Evolutionary conservation across 2,797 vertebrate genomes (phyloP).

Genomic region (Lutjanus argentimaculatus): DNA sequence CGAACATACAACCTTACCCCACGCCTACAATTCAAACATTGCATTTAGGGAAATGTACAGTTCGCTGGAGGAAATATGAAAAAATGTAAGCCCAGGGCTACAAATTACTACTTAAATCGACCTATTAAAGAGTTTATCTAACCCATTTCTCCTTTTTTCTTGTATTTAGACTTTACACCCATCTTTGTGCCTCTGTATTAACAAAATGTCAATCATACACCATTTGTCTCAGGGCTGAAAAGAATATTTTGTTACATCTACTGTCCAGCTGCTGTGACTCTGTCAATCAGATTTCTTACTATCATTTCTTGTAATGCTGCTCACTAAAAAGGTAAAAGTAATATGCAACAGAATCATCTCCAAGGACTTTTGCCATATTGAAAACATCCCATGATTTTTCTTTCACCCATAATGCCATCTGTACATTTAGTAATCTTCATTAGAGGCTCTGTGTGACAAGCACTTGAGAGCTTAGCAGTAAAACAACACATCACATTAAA

Average conservation of each 20-base stretch:
- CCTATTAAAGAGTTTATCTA: background rate
- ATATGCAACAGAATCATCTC: slow-evolving; percentile 1
- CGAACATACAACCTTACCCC: slow-evolving; percentile 6
- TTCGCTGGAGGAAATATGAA: background rate
- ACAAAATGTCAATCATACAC: slow-evolving; percentile 9
- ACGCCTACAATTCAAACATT: slow-evolving; percentile 36
- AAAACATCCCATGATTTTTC: slow-evolving; percentile 23
- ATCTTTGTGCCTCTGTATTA: background rate
- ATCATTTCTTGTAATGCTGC: background rate
- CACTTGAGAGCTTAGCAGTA: slow-evolving; percentile 56
- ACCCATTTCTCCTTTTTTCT: background rate
- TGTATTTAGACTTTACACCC: background rate
- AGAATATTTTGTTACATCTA: slow-evolving; percentile 12
- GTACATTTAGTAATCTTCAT: slow-evolving; percentile 35
- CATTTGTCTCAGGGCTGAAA: slow-evolving; percentile 2
- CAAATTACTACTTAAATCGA: background rate
- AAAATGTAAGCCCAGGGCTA: background rate
- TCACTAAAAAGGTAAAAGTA: background rate
- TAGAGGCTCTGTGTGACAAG: slow-evolving; percentile 50
- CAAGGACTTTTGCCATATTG: background rate
- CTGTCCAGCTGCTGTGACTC: slow-evolving; percentile 9
- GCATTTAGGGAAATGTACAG: slow-evolving; percentile 20
- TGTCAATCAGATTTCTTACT: background rate
- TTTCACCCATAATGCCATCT: slow-evolving; percentile 20
- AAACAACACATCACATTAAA: slow-evolving; percentile 53